Percentiles rank a stretch among this genome's conserved stretches.
These are phyloP conservation scores for Cantharis lateralis DNA, from an alignment of 2,888 invertebrate genomes.

Conservation along the genomic window DNA sequence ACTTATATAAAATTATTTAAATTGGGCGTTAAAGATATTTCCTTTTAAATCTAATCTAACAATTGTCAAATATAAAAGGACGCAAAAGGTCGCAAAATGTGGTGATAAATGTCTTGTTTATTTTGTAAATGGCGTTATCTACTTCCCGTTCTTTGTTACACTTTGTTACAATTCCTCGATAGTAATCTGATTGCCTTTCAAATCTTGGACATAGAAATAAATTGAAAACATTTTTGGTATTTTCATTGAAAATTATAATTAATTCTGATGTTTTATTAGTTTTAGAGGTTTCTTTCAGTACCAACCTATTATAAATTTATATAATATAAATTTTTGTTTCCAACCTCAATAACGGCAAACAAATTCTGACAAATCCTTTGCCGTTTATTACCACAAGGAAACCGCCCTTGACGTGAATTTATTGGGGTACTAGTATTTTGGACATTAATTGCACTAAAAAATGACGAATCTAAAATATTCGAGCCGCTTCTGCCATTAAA, in stretches of 20 bases:
- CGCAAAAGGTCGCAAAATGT: constrained; percentile 24
- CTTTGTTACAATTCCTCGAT: constrained; percentile 27
- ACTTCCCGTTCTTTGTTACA: constrained; percentile 47
- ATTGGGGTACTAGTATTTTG: too few relatives aligned
- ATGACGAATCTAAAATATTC: too few relatives aligned
- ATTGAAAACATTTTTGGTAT: not conserved
- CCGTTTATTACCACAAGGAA: not conserved
- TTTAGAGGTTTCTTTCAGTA: not conserved
- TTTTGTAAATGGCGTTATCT: constrained; percentile 45
- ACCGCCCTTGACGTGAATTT: too few relatives aligned
- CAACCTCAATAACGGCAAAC: not conserved
- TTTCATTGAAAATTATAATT: not conserved
- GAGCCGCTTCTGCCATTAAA: too few relatives aligned
- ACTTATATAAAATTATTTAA: not conserved
- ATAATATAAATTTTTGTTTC: not conserved
- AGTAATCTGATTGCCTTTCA: constrained; percentile 24
- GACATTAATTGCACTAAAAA: too few relatives aligned
- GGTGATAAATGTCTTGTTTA: constrained; percentile 50
- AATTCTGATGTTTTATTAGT: not conserved
- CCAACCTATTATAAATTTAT: not conserved
- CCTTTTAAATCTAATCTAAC: not conserved
- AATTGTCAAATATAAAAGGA: constrained; percentile 6
- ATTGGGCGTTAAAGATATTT: not conserved
- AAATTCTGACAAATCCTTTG: not conserved
- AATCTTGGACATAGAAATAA: constrained; percentile 2